These are phyloP conservation scores for Euplexia lucipara DNA, from an alignment of 2,888 invertebrate genomes.

Conservation along the genomic window DNA sequence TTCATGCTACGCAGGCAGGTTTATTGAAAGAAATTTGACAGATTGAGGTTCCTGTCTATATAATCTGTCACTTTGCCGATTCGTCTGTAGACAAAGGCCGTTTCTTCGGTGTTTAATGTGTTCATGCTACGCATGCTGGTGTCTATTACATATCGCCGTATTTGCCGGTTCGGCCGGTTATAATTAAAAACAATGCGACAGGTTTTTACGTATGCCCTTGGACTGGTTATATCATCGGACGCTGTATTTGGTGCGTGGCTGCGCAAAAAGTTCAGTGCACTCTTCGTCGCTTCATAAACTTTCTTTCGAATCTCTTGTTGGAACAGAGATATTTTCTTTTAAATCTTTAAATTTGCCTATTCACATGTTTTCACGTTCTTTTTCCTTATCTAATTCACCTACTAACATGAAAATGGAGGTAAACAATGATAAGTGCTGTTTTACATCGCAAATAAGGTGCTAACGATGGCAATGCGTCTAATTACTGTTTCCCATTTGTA, in stretches of 20 bases:
- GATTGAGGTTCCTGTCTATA: too few relatives aligned
- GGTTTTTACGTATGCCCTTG: slow-evolving; percentile 80
- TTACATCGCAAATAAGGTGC: slow-evolving; percentile 71
- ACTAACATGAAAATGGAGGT: slow-evolving; percentile 79
- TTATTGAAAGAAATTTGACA: too few relatives aligned
- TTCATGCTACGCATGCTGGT: too few relatives aligned
- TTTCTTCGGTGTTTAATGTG: too few relatives aligned
- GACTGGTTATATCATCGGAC: slow-evolving; percentile 78
- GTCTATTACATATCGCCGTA: slow-evolving; percentile 22
- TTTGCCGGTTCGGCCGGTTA: slow-evolving; percentile 62
- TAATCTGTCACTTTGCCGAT: too few relatives aligned
- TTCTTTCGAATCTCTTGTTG: slow-evolving; percentile 28
- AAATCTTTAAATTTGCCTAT: slow-evolving; percentile 68
- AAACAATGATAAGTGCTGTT: slow-evolving; percentile 74
- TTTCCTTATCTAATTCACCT: slow-evolving; percentile 82
- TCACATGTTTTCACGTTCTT: slow-evolving; percentile 73
- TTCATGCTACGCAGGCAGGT: too few relatives aligned
- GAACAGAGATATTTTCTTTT: slow-evolving; percentile 43
- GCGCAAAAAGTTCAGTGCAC: slow-evolving; percentile 82
- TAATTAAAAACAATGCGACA: slow-evolving; percentile 75
- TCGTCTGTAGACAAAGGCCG: too few relatives aligned
- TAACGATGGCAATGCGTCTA: slow-evolving; percentile 61
- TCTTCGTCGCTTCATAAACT: slow-evolving; percentile 59
- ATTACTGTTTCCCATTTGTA: slow-evolving; percentile 72
- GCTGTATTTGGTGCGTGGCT: slow-evolving; percentile 74